Conservation (phyloP, 2,797 vertebrate species). For the Acanthornis magna region DNA sequence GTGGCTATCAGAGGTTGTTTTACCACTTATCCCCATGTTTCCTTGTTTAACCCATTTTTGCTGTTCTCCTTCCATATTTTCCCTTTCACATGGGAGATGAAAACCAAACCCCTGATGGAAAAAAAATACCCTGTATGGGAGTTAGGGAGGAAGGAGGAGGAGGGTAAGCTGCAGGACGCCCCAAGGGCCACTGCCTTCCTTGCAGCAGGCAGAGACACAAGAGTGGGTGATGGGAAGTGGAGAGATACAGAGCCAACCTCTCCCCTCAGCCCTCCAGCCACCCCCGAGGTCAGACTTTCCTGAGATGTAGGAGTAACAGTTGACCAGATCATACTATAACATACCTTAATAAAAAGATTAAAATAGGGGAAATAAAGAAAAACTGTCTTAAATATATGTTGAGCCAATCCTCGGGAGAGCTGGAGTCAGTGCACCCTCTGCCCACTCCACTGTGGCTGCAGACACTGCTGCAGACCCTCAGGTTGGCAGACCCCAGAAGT, state of each 20-base stretch:
- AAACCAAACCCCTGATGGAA: not conserved
- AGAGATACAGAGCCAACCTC: accelerated
- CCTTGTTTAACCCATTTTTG: not conserved
- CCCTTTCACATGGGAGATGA: accelerated
- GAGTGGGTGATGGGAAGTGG: not conserved
- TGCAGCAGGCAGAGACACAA: not conserved
- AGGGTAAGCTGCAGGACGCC: not conserved
- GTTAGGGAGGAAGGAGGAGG: not conserved
- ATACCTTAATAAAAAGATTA: not conserved
- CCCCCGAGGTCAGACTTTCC: not conserved
- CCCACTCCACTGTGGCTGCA: not conserved
- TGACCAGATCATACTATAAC: not conserved
- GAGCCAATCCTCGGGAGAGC: not conserved
- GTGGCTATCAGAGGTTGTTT: not conserved
- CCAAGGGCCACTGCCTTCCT: accelerated
- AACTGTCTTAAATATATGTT: not conserved
- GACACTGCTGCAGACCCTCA: accelerated
- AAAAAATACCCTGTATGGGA: accelerated
- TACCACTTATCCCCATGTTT: not conserved
- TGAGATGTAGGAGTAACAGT: not conserved
- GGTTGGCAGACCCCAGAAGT: not conserved
- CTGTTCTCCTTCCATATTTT: not conserved
- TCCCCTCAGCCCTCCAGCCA: not conserved
- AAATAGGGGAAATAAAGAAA: not conserved
- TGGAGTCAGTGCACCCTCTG: not conserved